These are phyloP conservation scores for Drosophila saltans DNA, from an alignment of 1,140 invertebrate genomes.

Conservation along the genomic window DNA sequence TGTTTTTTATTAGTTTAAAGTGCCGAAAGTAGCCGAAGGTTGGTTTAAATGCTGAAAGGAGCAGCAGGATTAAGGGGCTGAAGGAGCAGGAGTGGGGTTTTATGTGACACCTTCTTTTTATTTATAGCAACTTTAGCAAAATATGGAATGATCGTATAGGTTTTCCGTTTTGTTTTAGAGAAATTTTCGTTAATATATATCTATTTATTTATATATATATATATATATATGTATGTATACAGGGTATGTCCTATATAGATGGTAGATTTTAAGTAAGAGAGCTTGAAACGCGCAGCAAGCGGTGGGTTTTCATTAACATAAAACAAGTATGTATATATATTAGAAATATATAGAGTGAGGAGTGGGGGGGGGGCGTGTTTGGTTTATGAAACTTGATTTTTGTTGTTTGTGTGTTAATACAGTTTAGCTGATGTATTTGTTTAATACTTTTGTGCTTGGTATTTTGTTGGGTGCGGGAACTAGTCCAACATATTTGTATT, in stretches of 20 bases:
- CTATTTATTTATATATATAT: conserved; percentile 1
- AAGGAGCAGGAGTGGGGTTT: not conserved
- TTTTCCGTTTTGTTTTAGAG: conserved; percentile 40
- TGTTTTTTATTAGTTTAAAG: conserved; percentile 38
- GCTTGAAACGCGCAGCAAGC: conserved; percentile 75
- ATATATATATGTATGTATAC: conserved; percentile 18
- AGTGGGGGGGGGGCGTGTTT: not conserved
- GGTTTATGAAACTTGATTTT: conserved; percentile 23
- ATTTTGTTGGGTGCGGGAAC: not conserved
- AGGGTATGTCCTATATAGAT: conserved; percentile 14
- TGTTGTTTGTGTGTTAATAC: conserved; percentile 64
- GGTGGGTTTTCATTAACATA: conserved; percentile 73
- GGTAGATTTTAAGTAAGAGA: conserved; percentile 49
- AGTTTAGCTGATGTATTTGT: conserved; percentile 53
- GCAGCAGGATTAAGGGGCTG: no score
- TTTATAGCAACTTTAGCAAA: conserved; percentile 61
- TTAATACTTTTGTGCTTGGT: conserved; percentile 70
- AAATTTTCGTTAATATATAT: not conserved
- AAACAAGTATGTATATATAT: conserved; percentile 27
- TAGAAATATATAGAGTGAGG: conserved; percentile 8
- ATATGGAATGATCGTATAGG: conserved; percentile 79
- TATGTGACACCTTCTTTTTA: conserved; percentile 36
- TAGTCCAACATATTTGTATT: conserved; percentile 42
- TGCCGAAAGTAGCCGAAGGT: conserved; percentile 56
- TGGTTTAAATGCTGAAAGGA: conserved; percentile 61